phyloP scores from a whole-genome alignment of 2,113 vertebrate species.

The Hippocampus abdominalis region DNA sequence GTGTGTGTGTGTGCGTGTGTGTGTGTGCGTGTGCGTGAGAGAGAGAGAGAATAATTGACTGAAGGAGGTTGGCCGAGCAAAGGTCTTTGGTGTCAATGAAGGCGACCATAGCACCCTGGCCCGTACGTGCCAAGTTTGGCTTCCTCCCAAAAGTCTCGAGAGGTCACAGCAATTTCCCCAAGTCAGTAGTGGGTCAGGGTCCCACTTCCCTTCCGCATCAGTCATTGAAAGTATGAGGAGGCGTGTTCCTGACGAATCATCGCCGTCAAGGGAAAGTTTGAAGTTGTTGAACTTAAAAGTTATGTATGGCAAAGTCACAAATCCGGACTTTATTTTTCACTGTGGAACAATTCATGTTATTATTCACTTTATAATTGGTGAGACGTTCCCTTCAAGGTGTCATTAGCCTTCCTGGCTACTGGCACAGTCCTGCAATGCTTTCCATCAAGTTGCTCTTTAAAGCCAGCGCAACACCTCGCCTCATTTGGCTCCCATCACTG shows the following conservation, averaged over 20 bases:
- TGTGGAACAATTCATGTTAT: constrained; percentile 42
- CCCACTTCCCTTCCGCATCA: constrained; percentile 67
- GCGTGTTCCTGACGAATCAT: constrained; percentile 59
- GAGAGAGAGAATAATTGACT: constrained; percentile 38
- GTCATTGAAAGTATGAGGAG: constrained; percentile 66
- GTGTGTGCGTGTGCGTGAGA: too few relatives aligned
- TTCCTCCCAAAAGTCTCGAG: constrained; percentile 65
- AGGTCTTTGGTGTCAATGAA: constrained; percentile 59
- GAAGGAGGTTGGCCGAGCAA: constrained; percentile 41
- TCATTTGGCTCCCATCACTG: constrained; percentile 43
- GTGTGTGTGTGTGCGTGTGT: constrained; percentile 23
- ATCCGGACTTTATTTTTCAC: constrained; percentile 33
- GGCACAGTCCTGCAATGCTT: constrained; percentile 33
- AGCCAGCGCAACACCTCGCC: constrained; percentile 45
- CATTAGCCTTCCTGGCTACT: constrained; percentile 49
- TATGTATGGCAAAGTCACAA: constrained; percentile 27
- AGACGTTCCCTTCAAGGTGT: constrained; percentile 49
- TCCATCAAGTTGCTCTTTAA: constrained; percentile 45
- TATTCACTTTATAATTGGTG: constrained; percentile 50
- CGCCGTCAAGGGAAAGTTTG: constrained; percentile 30
- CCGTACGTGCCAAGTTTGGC: constrained; percentile 58
- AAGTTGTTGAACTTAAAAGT: constrained; percentile 37
- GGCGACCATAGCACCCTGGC: constrained; percentile 44
- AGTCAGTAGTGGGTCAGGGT: constrained; percentile 67
- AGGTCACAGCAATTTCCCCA: constrained; percentile 75